A percentile compares a stretch with the other conserved stretches of the same genome.
Evolutionary conservation across 1,140 invertebrate species (phyloP).

Genomic region (Microvelia longipes): DNA sequence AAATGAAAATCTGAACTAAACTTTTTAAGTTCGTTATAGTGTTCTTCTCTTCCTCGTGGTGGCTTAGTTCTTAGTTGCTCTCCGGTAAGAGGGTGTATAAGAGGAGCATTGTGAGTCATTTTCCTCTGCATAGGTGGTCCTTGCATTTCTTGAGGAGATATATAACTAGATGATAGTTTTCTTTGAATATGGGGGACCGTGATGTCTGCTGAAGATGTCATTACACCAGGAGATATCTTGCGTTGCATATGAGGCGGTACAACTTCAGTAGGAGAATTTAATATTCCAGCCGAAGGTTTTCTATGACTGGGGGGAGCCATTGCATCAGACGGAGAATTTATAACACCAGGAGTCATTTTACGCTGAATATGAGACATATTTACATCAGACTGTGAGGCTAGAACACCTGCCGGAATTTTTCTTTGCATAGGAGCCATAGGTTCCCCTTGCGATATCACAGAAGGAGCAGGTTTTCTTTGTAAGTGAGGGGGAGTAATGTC

Average conservation of each 20-base stretch:
- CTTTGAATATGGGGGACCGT: background rate
- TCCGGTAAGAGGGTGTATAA: background rate
- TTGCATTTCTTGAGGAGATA: background rate
- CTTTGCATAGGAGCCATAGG: background rate
- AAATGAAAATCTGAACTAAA: conserved; percentile 43
- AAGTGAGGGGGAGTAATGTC: conserved; percentile 27
- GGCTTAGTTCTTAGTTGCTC: conserved; percentile 2
- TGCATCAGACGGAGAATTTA: background rate
- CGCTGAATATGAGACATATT: background rate
- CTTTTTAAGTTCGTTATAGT: conserved; percentile 38
- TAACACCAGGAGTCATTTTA: conserved; percentile 2
- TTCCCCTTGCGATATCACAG: background rate
- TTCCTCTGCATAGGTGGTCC: background rate
- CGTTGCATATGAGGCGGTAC: background rate
- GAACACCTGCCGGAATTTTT: background rate
- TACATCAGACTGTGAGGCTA: background rate
- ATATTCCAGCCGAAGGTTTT: background rate
- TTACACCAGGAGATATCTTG: background rate
- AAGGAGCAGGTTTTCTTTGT: conserved; percentile 10
- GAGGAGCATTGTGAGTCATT: background rate
- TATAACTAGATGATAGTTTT: background rate
- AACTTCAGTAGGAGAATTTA: background rate
- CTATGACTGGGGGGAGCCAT: background rate
- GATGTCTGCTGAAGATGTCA: background rate
- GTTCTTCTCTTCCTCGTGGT: conserved; percentile 32